These are phyloP conservation scores for Siniperca obscura DNA, from an alignment of 2,797 vertebrate genomes.

Conservation along the genomic window DNA sequence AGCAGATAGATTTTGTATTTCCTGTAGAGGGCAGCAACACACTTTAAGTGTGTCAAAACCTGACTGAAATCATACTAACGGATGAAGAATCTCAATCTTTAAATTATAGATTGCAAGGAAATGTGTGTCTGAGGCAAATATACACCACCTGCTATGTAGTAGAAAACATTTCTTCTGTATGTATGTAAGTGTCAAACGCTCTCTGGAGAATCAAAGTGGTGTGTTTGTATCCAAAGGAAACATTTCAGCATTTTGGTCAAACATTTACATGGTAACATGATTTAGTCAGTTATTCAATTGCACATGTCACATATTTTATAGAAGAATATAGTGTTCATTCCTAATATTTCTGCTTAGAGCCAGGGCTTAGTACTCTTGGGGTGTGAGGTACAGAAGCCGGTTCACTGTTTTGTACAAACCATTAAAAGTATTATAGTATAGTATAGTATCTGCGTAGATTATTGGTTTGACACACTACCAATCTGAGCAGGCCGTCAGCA, in stretches of 20 bases:
- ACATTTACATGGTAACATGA: no score
- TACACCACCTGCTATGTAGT: no score
- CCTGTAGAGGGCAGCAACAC: slow-evolving; percentile 72
- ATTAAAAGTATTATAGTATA: no score
- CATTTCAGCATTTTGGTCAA: background rate
- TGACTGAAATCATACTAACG: background rate
- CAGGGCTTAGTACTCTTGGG: background rate
- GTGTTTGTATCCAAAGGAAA: background rate
- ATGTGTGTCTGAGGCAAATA: background rate
- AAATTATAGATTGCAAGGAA: background rate
- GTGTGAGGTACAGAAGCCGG: background rate
- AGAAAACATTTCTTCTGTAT: background rate
- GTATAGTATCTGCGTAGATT: background rate
- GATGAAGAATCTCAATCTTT: background rate
- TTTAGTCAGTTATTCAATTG: no score
- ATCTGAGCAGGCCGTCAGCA: no score
- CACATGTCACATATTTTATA: background rate
- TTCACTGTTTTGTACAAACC: background rate
- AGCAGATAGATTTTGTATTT: background rate
- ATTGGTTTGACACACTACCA: no score
- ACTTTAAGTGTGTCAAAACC: slow-evolving; percentile 11
- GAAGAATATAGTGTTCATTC: background rate
- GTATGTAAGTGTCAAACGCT: background rate
- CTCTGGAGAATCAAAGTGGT: background rate
- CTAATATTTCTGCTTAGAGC: background rate